A percentile compares a stretch with the other conserved stretches of the same genome.
Evolutionary conservation across 2,797 vertebrate genomes (phyloP).

Genomic region (Tenualosa ilisha): DNA sequence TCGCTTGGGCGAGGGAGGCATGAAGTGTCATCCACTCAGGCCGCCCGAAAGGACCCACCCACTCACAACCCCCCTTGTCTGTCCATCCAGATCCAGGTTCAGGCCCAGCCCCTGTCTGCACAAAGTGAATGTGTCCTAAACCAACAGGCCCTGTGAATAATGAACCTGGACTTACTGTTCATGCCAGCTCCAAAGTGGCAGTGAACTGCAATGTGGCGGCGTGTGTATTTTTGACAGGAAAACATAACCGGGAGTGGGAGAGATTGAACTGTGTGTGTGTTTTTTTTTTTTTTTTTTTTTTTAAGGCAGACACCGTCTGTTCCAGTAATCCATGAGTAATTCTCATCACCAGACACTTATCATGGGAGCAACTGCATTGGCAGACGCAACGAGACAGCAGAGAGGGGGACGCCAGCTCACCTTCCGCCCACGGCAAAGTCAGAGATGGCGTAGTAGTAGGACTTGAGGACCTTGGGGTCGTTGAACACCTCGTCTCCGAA

Average conservation of each 20-base stretch:
- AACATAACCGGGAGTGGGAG: background rate
- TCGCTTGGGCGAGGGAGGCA: background rate
- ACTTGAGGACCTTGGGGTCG: slow-evolving; percentile 97
- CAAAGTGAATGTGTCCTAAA: slow-evolving; percentile 4
- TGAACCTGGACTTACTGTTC: background rate
- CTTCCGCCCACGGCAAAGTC: slow-evolving; percentile 98
- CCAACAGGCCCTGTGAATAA: slow-evolving; percentile 9
- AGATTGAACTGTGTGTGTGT: background rate
- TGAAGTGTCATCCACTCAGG: too few species aligned
- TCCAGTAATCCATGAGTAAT: background rate
- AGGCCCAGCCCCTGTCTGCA: background rate
- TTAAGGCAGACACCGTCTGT: background rate
- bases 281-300: too few species aligned
- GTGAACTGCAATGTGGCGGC: background rate
- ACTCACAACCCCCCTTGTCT: background rate
- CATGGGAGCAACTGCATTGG: background rate
- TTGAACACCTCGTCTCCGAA: slow-evolving; percentile 99
- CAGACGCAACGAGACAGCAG: background rate
- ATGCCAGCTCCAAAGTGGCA: background rate
- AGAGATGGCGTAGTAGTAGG: slow-evolving; percentile 98
- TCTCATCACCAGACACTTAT: background rate
- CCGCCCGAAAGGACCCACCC: background rate
- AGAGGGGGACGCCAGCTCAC: slow-evolving; percentile 65
- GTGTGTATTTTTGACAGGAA: slow-evolving; percentile 10
- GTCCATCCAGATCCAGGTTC: background rate